Percentiles rank a stretch among this genome's conserved stretches.
phyloP scores from a whole-genome alignment of 2,797 vertebrate species.

The Spheniscus humboldti region DNA sequence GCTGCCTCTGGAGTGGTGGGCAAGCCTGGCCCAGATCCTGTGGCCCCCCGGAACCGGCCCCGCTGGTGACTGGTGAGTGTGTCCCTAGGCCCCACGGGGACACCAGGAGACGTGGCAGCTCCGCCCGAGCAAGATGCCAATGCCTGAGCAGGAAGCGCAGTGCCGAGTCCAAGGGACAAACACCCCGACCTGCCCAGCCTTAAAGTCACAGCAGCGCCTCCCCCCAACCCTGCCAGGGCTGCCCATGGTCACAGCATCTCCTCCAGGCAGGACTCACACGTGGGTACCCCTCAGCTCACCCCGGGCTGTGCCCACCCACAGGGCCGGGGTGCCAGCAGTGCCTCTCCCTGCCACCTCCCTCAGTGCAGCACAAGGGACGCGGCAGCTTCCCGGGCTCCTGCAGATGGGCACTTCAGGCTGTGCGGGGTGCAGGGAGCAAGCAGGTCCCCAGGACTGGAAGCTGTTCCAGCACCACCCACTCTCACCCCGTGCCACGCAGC shows the following conservation, averaged over 20 bases:
- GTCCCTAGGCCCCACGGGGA: background rate
- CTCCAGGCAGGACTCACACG: fast-evolving
- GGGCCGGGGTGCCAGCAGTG: background rate
- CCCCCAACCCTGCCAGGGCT: background rate
- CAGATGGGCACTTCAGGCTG: background rate
- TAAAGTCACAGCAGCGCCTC: background rate
- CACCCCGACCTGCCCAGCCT: background rate
- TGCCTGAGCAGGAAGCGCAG: background rate
- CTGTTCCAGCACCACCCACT: background rate
- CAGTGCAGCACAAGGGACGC: background rate
- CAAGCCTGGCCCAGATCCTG: background rate
- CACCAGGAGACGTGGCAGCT: constrained; percentile 19
- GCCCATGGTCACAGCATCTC: fast-evolving
- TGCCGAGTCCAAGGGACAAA: background rate
- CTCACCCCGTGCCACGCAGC: fast-evolving
- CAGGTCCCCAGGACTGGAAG: background rate
- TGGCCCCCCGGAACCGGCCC: fast-evolving
- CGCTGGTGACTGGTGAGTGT: fast-evolving
- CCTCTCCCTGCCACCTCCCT: background rate
- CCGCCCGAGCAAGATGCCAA: constrained; percentile 8
- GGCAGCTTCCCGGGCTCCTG: background rate
- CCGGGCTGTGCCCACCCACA: fast-evolving
- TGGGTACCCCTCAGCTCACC: background rate
- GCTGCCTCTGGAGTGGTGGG: fast-evolving
- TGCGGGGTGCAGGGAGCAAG: fast-evolving